A percentile compares a stretch with the other conserved stretches of the same genome.
Conservation (phyloP, 2,113 vertebrate species). For the Casuarius casuarius region DNA sequence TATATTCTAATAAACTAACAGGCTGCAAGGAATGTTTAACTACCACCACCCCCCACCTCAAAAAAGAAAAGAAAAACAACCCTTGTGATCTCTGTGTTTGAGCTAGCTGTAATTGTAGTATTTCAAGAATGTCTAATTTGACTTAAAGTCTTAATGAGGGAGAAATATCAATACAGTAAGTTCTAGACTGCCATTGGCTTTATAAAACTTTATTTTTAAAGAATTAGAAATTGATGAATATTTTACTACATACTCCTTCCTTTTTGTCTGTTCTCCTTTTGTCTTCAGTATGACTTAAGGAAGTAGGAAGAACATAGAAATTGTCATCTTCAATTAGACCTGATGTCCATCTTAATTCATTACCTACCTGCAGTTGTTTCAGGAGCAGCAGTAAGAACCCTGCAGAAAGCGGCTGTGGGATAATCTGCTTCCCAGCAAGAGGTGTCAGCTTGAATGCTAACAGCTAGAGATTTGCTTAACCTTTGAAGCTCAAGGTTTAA, state of each 20-base stretch:
- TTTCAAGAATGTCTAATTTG: neutral
- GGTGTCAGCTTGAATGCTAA: neutral
- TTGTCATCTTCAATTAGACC: neutral
- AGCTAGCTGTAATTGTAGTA: neutral
- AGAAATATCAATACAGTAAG: neutral
- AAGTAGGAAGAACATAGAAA: neutral
- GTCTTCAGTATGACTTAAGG: neutral
- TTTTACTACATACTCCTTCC: neutral
- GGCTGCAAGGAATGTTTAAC: too few species aligned
- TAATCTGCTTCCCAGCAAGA: neutral
- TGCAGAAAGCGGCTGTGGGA: neutral
- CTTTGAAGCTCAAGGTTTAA: neutral
- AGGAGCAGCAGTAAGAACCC: neutral
- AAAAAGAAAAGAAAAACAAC: too few species aligned
- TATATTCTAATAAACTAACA: too few species aligned
- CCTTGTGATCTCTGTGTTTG: neutral
- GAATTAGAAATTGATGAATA: neutral
- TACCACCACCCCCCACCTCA: too few species aligned
- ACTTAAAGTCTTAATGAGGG: neutral
- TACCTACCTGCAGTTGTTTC: neutral
- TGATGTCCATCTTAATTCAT: neutral
- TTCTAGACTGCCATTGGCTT: neutral
- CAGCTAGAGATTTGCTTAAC: neutral
- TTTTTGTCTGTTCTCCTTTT: neutral
- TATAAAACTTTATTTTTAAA: neutral